Base-by-base conservation (phyloP, 2,888 invertebrate species). In the Incurvaria masculella region DNA sequence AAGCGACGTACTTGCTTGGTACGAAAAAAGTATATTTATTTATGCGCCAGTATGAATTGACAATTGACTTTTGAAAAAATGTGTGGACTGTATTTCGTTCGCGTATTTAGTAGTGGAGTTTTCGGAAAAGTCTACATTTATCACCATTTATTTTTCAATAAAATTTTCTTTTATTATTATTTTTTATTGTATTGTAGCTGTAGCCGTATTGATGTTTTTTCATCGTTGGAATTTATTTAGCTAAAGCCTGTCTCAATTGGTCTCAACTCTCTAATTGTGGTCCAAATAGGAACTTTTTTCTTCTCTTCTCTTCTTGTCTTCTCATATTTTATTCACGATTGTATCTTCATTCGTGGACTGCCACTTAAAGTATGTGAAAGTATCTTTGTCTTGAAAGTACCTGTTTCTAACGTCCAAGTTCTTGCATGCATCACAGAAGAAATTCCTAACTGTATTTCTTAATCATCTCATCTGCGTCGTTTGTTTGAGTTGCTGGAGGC, bases 101-200 rank as follows among this genome's bases (percentile, higher is more conserved):
- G 51, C 47, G 46, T 52, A 53, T 27, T 53, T 53, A 6, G 41
- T 50, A 26, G 52, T 52, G 38, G 48, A 53, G 23, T 53, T 53
- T 18, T 53, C 54, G 27, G 54, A 48, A 49, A 52, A 54, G 20
- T 53, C 52, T 18, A 52, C 49, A 40, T 52, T 49, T 38, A 52
- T 52, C 51, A 52, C 49, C 5, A 47, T 51, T 42, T 51, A 52
- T 18, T 53, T 50, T 44, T 48, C 53, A 11, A 10, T 42, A 33
- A 48, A 40, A 42, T 49, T 53, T 16, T 53, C 48, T 53, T 53
- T 51, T 43, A 53, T 46, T 38, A n/a, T 52, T 46, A 47, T 51
- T 50, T 51, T 53, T 52, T 26, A 33, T 21, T 46, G 50, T 47
- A 21, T 47, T 45, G 42, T 53, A 50, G 39, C 17, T 50, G 38